These are phyloP conservation scores for Actinemys pallida DNA, from an alignment of 2,113 vertebrate species.

Conservation along the genomic window DNA sequence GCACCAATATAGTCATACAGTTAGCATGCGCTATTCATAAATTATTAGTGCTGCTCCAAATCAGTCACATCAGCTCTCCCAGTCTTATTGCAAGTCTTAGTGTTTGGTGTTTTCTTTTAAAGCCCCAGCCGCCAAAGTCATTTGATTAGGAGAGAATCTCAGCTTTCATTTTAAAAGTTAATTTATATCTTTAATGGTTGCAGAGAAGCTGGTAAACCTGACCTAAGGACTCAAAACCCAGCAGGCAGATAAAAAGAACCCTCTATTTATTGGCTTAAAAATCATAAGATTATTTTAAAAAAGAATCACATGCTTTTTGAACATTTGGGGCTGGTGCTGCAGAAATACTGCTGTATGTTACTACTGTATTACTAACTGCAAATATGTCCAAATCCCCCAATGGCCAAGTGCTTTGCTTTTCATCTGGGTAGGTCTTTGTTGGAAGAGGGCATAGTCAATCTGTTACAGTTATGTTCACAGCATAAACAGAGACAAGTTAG, in stretches of 20 bases:
- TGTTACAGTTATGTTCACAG: background rate
- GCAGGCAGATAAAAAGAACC: background rate
- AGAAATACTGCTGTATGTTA: slow-evolving; percentile 56
- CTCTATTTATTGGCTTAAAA: slow-evolving; percentile 23
- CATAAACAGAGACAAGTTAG: background rate
- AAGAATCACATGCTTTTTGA: slow-evolving; percentile 26
- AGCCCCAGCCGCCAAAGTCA: background rate
- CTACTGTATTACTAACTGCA: slow-evolving; percentile 1
- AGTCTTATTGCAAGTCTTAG: background rate
- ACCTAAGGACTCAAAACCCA: background rate
- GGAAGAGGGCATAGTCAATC: background rate
- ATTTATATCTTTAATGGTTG: background rate
- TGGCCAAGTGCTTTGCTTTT: slow-evolving; percentile 48
- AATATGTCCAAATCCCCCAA: slow-evolving; percentile 46
- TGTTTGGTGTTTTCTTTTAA: slow-evolving; percentile 1
- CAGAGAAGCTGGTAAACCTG: fast-evolving
- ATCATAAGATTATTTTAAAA: background rate
- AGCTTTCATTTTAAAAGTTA: background rate
- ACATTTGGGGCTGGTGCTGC: background rate
- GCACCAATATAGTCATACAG: background rate
- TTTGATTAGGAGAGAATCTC: slow-evolving; percentile 8
- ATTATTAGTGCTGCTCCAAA: background rate
- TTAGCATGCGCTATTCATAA: background rate
- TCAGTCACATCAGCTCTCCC: background rate
- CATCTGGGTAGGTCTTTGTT: slow-evolving; percentile 64